Evolutionary conservation across 1,140 invertebrate genomes (phyloP).

Genomic region (Diorhabda carinulata): DNA sequence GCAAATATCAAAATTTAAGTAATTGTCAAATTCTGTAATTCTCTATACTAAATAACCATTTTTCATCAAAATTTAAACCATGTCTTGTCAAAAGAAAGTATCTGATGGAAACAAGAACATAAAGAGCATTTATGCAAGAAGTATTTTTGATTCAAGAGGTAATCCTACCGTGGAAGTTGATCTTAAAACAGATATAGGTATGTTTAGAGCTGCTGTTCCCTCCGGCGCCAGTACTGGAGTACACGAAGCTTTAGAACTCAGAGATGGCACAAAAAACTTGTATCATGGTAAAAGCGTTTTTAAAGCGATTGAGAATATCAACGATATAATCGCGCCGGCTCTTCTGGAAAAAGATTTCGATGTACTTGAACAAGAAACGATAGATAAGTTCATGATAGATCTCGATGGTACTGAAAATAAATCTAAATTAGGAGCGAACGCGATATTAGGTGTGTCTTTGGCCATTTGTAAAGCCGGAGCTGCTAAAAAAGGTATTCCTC

Average conservation of each 20-base stretch:
- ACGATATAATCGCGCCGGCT: slow-evolving; percentile 79
- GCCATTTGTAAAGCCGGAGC: slow-evolving; percentile 96
- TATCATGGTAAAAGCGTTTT: slow-evolving; percentile 95
- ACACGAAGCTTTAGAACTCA: slow-evolving; percentile 94
- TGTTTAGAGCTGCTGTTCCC: slow-evolving; percentile 95
- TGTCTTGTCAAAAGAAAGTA: slow-evolving; percentile 16
- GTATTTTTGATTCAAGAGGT: slow-evolving; percentile 98
- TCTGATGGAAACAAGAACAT: slow-evolving; percentile 39
- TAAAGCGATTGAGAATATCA: slow-evolving; percentile 91
- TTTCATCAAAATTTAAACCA: slow-evolving; percentile 1
- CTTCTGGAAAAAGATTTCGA: slow-evolving; percentile 78
- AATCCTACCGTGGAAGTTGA: slow-evolving; percentile 99
- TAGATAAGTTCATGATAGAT: slow-evolving; percentile 90
- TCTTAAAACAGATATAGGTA: slow-evolving; percentile 73
- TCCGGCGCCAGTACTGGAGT: slow-evolving; percentile 94
- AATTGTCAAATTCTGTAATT: background rate
- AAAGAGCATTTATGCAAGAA: slow-evolving; percentile 85
- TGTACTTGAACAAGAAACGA: slow-evolving; percentile 85
- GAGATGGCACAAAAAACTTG: slow-evolving; percentile 84
- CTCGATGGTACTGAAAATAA: slow-evolving; percentile 98
- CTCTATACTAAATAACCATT: background rate
- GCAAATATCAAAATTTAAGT: background rate
- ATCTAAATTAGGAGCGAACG: slow-evolving; percentile 93
- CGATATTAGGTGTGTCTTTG: slow-evolving; percentile 93
- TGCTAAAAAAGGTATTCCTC: slow-evolving; percentile 84